Percentiles rank a stretch among this genome's conserved stretches.
Conservation (phyloP, 2,888 invertebrate genomes). For the Mythimna albipuncta region DNA sequence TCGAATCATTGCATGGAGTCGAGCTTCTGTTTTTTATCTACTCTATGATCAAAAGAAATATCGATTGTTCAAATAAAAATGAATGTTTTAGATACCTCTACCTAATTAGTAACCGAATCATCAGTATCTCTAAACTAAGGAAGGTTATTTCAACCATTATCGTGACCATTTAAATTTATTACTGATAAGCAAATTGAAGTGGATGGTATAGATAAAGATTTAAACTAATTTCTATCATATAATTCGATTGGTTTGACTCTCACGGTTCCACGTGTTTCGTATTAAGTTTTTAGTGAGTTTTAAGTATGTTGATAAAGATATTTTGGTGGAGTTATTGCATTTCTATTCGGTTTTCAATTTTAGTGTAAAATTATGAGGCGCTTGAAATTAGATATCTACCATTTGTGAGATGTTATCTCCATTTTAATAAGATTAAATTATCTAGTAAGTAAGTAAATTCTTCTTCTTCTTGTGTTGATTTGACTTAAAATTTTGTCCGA, state of each 20-base stretch:
- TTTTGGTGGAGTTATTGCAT: slow-evolving; percentile 27
- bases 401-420: not conserved
- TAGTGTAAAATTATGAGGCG: slow-evolving; percentile 11
- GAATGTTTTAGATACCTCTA: slow-evolving; percentile 56
- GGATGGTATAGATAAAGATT: slow-evolving; percentile 60
- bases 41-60: slow-evolving; percentile 16
- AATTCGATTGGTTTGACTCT: slow-evolving; percentile 39
- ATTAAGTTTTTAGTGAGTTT: slow-evolving; percentile 47
- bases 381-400: slow-evolving; percentile 31
- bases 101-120: slow-evolving; percentile 61
- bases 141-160: slow-evolving; percentile 59
- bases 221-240: slow-evolving; percentile 64
- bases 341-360: slow-evolving; percentile 16
- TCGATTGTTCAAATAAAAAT: slow-evolving; percentile 53
- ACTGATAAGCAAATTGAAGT: slow-evolving; percentile 67
- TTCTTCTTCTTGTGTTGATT: no score
- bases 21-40: slow-evolving; percentile 4
- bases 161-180: slow-evolving; percentile 68
- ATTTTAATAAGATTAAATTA: slow-evolving; percentile 10
- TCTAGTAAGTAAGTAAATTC: not conserved
- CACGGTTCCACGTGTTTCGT: slow-evolving; percentile 32
- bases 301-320: slow-evolving; percentile 43
- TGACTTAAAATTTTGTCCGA: no score
- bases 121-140: slow-evolving; percentile 45
- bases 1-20: no score